These are phyloP conservation scores for Amphimedon queenslandica DNA, from an alignment of 37 sponge, comb jelly and placozoan species.

Conservation along the genomic window DNA sequence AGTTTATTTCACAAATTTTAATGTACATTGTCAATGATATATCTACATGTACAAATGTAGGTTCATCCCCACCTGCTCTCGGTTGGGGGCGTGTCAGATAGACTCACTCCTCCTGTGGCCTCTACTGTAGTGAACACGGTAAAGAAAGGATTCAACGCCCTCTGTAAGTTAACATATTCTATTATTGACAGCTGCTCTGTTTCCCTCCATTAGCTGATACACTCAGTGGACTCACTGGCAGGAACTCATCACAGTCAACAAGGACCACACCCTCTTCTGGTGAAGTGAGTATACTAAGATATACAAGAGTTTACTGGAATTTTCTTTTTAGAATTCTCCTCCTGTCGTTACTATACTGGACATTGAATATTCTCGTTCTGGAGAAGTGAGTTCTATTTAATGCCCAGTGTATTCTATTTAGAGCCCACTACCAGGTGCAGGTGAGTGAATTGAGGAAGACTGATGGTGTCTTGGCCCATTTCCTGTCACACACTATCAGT, in stretches of 20 bases:
- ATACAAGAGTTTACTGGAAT: too few species aligned
- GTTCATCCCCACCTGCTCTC: conserved; percentile 57
- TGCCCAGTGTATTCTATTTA: too few species aligned
- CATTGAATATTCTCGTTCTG: conserved; percentile 2
- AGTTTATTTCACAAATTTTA: too few species aligned
- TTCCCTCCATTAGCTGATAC: conserved; percentile 27
- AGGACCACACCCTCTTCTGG: not conserved
- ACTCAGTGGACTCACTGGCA: conserved; percentile 47
- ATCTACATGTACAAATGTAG: too few species aligned
- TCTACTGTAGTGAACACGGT: conserved; percentile 72
- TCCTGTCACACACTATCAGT: conserved; percentile 60
- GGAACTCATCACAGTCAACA: conserved; percentile 1
- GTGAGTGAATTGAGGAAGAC: conserved; percentile 17
- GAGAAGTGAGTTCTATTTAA: conserved; percentile 39
- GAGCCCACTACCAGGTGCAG: too few species aligned
- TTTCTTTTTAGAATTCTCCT: not conserved
- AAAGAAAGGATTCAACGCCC: conserved; percentile 62
- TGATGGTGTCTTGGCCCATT: conserved; percentile 83
- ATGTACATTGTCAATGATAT: not conserved
- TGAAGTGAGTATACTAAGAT: too few species aligned
- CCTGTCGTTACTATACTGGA: conserved; percentile 48
- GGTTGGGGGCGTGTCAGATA: conserved; percentile 63
- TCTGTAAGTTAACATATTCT: conserved; percentile 28
- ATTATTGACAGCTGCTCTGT: not conserved
- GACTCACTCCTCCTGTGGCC: conserved; percentile 50